Conservation (phyloP, 2,888 invertebrate species). For the Dusona sp. region DNA sequence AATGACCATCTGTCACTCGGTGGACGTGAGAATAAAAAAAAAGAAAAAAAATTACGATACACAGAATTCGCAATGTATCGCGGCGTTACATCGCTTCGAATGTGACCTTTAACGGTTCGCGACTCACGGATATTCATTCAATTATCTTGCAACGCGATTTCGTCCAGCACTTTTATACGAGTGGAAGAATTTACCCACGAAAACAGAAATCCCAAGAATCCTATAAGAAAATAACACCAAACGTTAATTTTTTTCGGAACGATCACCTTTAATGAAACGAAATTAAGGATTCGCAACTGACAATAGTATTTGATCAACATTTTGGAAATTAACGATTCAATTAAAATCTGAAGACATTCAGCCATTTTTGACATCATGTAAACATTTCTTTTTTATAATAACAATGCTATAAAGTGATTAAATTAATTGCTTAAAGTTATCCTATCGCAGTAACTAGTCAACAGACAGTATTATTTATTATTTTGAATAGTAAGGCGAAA, state of each 20-base stretch:
- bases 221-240: neutral
- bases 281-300: neutral
- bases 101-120: slow-evolving; percentile 11
- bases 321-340: neutral
- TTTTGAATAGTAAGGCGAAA: too few relatives aligned
- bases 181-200: neutral
- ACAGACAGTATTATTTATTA: too few relatives aligned
- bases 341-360: too few relatives aligned
- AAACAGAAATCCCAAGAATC: neutral
- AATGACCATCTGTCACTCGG: slow-evolving; percentile 64
- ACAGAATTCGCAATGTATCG: neutral
- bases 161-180: neutral
- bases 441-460: too few relatives aligned
- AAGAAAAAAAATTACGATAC: neutral
- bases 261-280: neutral
- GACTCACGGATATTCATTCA: neutral
- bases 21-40: neutral
- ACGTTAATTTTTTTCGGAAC: neutral
- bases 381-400: neutral
- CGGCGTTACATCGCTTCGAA: neutral
- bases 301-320: neutral
- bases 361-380: too few relatives aligned
- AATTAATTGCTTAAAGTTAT: too few relatives aligned
- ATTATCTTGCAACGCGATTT: neutral
- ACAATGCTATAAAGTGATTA: neutral